Evolutionary conservation across 2,113 vertebrate species (phyloP).

Genomic region (Callocephalon fimbriatum): DNA sequence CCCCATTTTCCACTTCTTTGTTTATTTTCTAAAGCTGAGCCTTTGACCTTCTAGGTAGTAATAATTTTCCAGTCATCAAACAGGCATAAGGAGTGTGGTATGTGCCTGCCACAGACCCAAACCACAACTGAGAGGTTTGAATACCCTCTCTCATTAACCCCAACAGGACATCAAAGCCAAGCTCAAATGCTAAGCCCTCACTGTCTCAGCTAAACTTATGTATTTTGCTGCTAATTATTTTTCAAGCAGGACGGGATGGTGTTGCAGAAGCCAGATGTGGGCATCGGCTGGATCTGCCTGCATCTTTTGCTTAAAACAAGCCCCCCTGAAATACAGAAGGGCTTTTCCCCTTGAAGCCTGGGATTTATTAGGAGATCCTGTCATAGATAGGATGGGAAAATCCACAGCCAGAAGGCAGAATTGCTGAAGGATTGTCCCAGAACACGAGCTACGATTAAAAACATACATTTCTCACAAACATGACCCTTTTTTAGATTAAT

Average conservation of each 20-base stretch:
- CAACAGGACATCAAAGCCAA: neutral
- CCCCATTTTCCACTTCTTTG: neutral
- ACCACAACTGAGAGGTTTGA: slow-evolving; percentile 27
- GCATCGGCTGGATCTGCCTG: neutral
- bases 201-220: neutral
- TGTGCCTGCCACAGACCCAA: neutral
- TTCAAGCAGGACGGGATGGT: neutral
- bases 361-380: neutral
- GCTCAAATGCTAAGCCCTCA: neutral
- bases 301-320: neutral
- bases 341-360: neutral
- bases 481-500: neutral
- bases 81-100: neutral
- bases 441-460: neutral
- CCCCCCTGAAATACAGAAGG: neutral
- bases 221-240: neutral
- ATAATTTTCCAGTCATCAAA: slow-evolving; percentile 43
- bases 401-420: neutral
- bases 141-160: neutral
- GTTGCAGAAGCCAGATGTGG: neutral
- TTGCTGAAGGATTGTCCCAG: neutral
- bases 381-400: neutral
- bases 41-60: slow-evolving; percentile 14
- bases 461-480: neutral
- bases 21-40: slow-evolving; percentile 21